Evolutionary conservation across 2,797 vertebrate genomes (phyloP).

Genomic region (Sebastes minor): DNA sequence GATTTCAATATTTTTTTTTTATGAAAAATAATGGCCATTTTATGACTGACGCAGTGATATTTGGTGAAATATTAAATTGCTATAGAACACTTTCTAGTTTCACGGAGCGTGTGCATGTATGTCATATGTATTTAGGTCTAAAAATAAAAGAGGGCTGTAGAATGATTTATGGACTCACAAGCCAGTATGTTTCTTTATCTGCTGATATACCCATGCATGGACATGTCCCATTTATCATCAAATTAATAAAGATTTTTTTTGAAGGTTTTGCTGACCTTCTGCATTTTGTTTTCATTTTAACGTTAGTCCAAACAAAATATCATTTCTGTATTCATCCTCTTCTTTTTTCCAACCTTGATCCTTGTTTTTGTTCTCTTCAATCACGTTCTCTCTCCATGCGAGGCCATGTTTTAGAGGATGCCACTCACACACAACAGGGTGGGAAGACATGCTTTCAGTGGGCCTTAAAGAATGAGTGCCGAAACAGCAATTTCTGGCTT

Average conservation of each 20-base stretch:
- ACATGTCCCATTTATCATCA: slow-evolving; percentile 1
- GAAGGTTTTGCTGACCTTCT: neutral
- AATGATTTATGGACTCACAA: neutral
- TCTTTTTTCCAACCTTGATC: neutral
- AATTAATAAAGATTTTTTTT: neutral
- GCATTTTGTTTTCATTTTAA: neutral
- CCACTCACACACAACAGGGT: neutral
- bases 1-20: neutral
- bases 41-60: neutral
- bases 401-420: neutral
- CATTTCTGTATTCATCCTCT: neutral
- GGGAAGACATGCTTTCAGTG: neutral
- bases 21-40: neutral
- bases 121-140: neutral
- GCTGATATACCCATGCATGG: neutral
- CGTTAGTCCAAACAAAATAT: neutral
- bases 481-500: slow-evolving; percentile 6
- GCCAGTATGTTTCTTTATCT: neutral
- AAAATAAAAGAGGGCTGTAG: neutral
- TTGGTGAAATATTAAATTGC: neutral
- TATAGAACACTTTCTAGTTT: neutral
- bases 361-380: neutral
- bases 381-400: neutral
- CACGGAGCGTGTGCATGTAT: neutral
- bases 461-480: slow-evolving; percentile 11